These are phyloP conservation scores for Apodemia duryi DNA, from an alignment of 2,888 invertebrate genomes.

Conservation along the genomic window DNA sequence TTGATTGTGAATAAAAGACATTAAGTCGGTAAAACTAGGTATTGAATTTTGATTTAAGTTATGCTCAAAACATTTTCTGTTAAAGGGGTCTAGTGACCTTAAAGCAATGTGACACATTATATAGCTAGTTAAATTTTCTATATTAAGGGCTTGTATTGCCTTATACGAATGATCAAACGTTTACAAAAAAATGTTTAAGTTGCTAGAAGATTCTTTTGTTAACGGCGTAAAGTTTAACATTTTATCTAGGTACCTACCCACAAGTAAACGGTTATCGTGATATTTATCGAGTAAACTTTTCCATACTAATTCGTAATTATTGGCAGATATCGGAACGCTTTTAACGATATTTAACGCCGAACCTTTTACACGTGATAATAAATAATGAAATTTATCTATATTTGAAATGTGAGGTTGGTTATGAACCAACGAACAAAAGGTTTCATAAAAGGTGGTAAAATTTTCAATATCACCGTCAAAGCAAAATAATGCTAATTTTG, in stretches of 20 bases:
- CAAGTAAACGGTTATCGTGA: constrained; percentile 25
- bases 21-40: constrained; percentile 20
- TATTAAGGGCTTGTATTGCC: constrained; percentile 24
- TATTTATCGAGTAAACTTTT: constrained; percentile 27
- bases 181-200: constrained; percentile 22
- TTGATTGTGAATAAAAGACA: constrained; percentile 19
- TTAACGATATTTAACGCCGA: constrained; percentile 13
- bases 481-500: constrained; percentile 6
- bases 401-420: constrained; percentile 20
- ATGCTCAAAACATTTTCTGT: constrained; percentile 21
- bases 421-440: constrained; percentile 26
- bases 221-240: constrained; percentile 27
- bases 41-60: constrained; percentile 20
- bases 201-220: constrained; percentile 19
- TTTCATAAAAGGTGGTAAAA: constrained; percentile 26
- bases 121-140: constrained; percentile 20
- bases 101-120: constrained; percentile 24
- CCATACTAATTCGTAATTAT: constrained; percentile 27
- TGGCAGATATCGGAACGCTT: constrained; percentile 21
- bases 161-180: constrained; percentile 24
- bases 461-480: constrained; percentile 18
- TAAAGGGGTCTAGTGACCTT: constrained; percentile 19
- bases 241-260: constrained; percentile 23
- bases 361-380: not conserved
- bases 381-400: constrained; percentile 25